Percentiles rank a stretch among this genome's conserved stretches.
phyloP scores from a whole-genome alignment of 2,113 vertebrate genomes.

The Isichthys henryi region DNA sequence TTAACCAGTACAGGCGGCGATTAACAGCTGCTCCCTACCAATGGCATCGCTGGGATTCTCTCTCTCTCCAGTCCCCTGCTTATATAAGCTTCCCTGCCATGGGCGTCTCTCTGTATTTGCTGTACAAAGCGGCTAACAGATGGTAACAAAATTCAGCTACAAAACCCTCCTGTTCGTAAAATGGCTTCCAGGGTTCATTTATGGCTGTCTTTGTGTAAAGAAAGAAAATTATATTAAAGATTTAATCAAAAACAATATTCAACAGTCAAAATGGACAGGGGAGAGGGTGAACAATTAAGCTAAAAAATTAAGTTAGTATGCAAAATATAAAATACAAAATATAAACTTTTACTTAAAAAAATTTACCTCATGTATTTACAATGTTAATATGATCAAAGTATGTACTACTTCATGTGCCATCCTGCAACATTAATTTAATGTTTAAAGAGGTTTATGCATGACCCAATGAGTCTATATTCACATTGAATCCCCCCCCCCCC shows the following conservation, averaged over 20 bases:
- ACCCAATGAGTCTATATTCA: conserved; percentile 57
- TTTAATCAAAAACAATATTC: not conserved
- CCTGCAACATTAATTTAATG: conserved; percentile 36
- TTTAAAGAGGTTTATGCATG: conserved; percentile 45
- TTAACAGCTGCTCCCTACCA: not conserved
- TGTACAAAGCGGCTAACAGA: not conserved
- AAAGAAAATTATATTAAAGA: not conserved
- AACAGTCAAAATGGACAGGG: conserved; percentile 6
- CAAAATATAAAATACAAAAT: conserved; percentile 57
- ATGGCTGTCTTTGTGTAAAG: not conserved
- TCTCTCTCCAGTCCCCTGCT: not conserved
- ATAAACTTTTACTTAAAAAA: conserved; percentile 53
- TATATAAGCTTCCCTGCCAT: not conserved
- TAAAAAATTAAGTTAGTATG: conserved; percentile 64
- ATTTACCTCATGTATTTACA: conserved; percentile 54
- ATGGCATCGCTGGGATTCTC: not conserved
- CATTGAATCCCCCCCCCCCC: conserved; percentile 36
- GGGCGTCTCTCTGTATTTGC: not conserved
- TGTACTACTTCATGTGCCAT: conserved; percentile 38
- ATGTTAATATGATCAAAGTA: conserved; percentile 40
- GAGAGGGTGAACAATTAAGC: conserved; percentile 21
- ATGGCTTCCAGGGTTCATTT: not conserved
- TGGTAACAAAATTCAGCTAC: not conserved
- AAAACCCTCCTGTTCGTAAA: not conserved
- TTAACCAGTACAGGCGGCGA: not conserved